Percentiles rank a stretch among this genome's conserved stretches.
Conservation (phyloP, 2,113 vertebrate species). For the Carollia perspicillata region DNA sequence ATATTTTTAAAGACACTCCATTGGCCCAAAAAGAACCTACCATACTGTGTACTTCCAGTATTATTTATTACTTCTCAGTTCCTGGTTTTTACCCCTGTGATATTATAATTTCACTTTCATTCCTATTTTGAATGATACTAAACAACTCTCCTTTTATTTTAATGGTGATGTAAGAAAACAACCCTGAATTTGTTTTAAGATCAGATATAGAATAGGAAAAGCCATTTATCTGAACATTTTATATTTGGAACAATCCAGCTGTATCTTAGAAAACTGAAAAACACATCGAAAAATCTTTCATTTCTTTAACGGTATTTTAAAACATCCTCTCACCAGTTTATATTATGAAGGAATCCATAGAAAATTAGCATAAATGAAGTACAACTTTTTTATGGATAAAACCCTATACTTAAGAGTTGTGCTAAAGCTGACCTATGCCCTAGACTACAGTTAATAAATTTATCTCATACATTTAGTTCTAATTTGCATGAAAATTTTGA, state of each 20-base stretch:
- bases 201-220: background rate
- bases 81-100: background rate
- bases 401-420: conserved; percentile 71
- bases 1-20: background rate
- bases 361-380: conserved; percentile 74
- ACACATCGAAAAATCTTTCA: background rate
- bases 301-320: conserved; percentile 36
- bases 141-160: background rate
- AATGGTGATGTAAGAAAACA: background rate
- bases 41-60: background rate
- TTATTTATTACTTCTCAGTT: background rate
- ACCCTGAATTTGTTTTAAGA: conserved; percentile 14
- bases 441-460: conserved; percentile 76
- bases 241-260: conserved; percentile 42
- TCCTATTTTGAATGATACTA: conserved; percentile 5
- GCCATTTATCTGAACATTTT: background rate
- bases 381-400: conserved; percentile 65
- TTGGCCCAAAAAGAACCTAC: background rate
- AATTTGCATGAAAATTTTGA: conserved; percentile 79
- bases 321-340: conserved; percentile 59
- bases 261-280: background rate
- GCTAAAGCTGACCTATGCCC: conserved; percentile 73
- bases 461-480: conserved; percentile 75
- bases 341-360: conserved; percentile 43
- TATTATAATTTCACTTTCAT: conserved; percentile 8